These are phyloP conservation scores for Drosophila parvula DNA, from an alignment of 1,140 invertebrate genomes.

Conservation along the genomic window DNA sequence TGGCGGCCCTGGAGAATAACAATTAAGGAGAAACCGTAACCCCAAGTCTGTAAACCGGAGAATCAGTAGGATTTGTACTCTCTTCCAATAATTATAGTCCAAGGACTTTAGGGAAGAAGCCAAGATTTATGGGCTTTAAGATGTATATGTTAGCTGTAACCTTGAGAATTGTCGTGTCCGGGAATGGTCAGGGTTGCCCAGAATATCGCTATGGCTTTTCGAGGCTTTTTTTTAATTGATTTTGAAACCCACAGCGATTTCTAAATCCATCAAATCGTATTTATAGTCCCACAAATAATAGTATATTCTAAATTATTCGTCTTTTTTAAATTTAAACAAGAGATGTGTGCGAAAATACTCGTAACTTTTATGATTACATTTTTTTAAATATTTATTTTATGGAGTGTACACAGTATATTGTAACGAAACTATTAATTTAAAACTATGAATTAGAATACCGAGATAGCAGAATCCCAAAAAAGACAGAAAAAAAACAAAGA, in stretches of 20 bases:
- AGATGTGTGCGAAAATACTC: no score
- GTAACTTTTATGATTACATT: no score
- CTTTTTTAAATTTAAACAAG: neutral
- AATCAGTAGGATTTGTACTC: neutral
- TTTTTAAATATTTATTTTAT: no score
- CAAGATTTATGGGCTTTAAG: neutral
- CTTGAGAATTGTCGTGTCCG: neutral
- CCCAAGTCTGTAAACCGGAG: neutral
- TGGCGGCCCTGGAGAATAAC: constrained; percentile 35
- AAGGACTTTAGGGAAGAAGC: neutral
- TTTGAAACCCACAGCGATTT: no score
- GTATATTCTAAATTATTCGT: neutral
- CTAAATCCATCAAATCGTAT: neutral
- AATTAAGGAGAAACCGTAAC: constrained; percentile 19
- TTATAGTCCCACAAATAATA: neutral
- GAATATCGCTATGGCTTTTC: no score
- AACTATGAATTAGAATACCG: neutral
- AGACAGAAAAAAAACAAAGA: constrained; percentile 8
- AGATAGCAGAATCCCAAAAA: neutral
- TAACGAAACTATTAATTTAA: neutral
- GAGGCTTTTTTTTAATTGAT: no score
- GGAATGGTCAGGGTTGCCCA: neutral
- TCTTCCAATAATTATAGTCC: neutral
- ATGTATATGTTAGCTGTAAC: neutral
- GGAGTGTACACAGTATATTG: neutral